Evolutionary conservation across 2,888 invertebrate species (phyloP), one percentile per base, ranked within the genome.

Genomic region (Calliscelio sp.): DNA sequence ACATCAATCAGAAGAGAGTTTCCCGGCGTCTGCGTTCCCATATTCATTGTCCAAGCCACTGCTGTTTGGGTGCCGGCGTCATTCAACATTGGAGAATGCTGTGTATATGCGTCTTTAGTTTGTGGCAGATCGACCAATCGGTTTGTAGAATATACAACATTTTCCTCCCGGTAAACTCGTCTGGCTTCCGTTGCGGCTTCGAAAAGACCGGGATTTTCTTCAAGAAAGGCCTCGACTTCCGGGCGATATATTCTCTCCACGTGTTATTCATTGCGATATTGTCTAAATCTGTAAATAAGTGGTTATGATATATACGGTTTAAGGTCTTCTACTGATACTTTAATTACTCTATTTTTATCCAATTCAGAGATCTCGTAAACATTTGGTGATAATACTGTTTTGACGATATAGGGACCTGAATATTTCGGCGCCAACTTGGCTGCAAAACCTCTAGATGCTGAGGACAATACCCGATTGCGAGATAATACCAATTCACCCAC

Each of bases 401-500:
- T 28, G 28, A 59, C n/a, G 18, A 10, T 0, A 38, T 35, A 59
- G 7, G 59, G 59, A 10, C 59, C 59, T 10, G 11, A 16, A 35
- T 18, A 59, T 8, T 14, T 5, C 5, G 59, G 38, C 3, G 59
- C 38, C 14, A 59, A 22, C 28, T 59, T 59, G 22, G 65, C 46
- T 6, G 65, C 18, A 28, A 49, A 65, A 49, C 28, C 16, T 46
- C 44, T 65, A 16, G 8, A n/a, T 1, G 46, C 46, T 1, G 49
- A 65, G 2, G 65, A 65, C 8, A 65, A 20, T 2, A 65, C 65
- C 18, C 46, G n/a, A 18, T 49, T 65, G 16, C 32, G 20, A 16
- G n/a, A 46, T 18, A 65, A 46, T 6, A 65, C 49, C n/a, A 65
- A 49, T 8, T 65, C 16, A 6, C 49, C 65, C 0, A 46, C 20